Evolutionary conservation across 2,797 vertebrate species (phyloP).

Genomic region (Urocyon cinereoargenteus): DNA sequence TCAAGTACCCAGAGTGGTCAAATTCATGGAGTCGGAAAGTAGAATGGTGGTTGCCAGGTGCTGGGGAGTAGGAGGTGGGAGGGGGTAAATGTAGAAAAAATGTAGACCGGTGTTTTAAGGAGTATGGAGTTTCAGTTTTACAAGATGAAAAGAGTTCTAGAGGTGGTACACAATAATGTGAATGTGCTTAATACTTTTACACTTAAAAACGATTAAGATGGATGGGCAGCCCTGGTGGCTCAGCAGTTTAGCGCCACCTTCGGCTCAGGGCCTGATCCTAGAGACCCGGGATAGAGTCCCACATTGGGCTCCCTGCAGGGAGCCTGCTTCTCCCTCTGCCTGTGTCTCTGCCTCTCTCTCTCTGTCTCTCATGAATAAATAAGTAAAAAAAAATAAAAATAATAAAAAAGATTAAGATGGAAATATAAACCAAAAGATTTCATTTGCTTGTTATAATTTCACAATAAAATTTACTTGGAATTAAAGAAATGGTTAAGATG

Average conservation of each 20-base stretch:
- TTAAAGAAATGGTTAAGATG: background rate
- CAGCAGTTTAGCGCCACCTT: too few species aligned
- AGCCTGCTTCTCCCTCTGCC: too few species aligned
- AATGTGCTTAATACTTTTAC: background rate
- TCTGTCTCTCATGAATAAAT: too few species aligned
- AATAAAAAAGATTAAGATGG: background rate
- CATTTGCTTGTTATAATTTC: background rate
- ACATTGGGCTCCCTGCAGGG: too few species aligned
- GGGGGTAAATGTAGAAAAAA: background rate
- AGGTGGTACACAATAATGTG: background rate
- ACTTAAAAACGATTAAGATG: too few species aligned
- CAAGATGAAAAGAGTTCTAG: background rate
- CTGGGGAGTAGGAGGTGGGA: background rate
- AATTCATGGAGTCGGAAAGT: background rate
- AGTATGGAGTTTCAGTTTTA: background rate
- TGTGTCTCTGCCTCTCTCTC: too few species aligned
- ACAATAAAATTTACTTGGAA: background rate
- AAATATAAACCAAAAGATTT: background rate
- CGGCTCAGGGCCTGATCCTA: too few species aligned
- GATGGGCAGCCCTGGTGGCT: too few species aligned
- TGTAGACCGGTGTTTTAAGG: background rate
- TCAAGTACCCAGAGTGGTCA: background rate
- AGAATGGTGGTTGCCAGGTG: background rate
- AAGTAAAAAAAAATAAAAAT: too few species aligned
- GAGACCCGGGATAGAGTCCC: too few species aligned